Evolutionary conservation across 1,140 invertebrate genomes (phyloP).

Genomic region (Rhyacophila brunnea): DNA sequence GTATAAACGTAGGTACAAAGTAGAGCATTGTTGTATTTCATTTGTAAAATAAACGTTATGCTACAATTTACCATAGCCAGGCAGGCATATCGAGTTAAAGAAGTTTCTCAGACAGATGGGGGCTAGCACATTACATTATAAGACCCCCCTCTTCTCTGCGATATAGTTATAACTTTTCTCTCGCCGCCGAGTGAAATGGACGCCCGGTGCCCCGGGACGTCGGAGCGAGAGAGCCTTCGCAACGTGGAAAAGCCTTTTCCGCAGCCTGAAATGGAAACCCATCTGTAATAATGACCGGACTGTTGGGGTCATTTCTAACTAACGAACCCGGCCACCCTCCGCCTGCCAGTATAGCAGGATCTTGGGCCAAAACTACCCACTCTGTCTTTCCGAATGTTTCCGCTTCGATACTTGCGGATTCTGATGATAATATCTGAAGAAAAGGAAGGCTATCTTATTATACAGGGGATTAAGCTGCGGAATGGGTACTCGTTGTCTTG

Average conservation of each 20-base stretch:
- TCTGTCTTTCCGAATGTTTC: slow-evolving; percentile 14
- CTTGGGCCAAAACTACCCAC: background rate
- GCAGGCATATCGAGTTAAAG: slow-evolving; percentile 21
- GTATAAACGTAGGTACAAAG: too few species aligned
- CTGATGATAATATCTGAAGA: slow-evolving; percentile 33
- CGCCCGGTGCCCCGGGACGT: background rate
- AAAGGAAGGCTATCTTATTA: slow-evolving; percentile 32
- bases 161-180: slow-evolving; percentile 36
- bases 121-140: slow-evolving; percentile 18
- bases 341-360: background rate
- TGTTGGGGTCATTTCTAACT: slow-evolving; percentile 35
- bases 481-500: slow-evolving; percentile 22
- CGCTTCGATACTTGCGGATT: slow-evolving; percentile 33
- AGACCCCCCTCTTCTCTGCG: slow-evolving; percentile 8
- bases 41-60: slow-evolving; percentile 1
- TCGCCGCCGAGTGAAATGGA: slow-evolving; percentile 4
- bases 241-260: slow-evolving; percentile 28
- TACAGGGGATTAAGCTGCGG: slow-evolving; percentile 34
- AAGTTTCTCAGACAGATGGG: slow-evolving; percentile 27
- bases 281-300: slow-evolving; percentile 37
- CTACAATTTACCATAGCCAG: slow-evolving; percentile 2
- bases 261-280: slow-evolving; percentile 35
- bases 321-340: slow-evolving; percentile 30
- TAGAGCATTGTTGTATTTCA: background rate
- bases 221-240: slow-evolving; percentile 3